Base-by-base conservation (phyloP, 2,888 invertebrate genomes). In the Eupithecia dodoneata region DNA sequence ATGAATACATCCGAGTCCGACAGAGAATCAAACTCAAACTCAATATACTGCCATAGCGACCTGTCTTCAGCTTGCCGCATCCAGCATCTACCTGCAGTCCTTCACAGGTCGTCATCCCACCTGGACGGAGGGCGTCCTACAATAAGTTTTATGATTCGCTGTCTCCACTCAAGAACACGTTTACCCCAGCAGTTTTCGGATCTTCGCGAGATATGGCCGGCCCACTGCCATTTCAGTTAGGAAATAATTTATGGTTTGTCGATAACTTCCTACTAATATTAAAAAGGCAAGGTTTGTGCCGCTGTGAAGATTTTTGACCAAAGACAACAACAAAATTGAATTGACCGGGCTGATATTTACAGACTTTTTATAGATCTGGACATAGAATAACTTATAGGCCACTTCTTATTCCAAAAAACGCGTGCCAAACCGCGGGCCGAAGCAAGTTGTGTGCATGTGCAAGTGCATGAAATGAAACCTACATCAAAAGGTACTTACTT, bases 401-500 rank as follows among this genome's bases (percentile, higher is more conserved):
- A 65, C 52, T 52, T 66, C 42, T 15, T 42, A 42, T 41, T 7
- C 10, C 13, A 15, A 66, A 2, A 63, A 30, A 12, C 30, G 10
- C 18, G 9, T 59, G 18, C 10, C 5, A n/a, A 55, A 7, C 55
- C 7, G n/a, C 55, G 7, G 52, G n/a, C 7, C n/a, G 59, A 59
- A 10, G 2, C 59, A 4, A 18, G 18, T 59, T 59, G 59, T n/a
- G n/a, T n/a, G n/a, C n/a, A n/a, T n/a, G n/a, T n/a, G n/a, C n/a
- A n/a, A n/a, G 10, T 59, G 10, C 10, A 18, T 18, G 10, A 18
- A 63, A 18, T 18, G 10, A 18, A 63, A 30, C 4, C 4, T 30
- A 59, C 30, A 18, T 55, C 5, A n/a, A n/a, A 55, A 18, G n/a
- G 42, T 49, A 71, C 71, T 45, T 83, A 94, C 94, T 85, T 94